These are phyloP conservation scores for Phaetusa simplex DNA, from an alignment of 2,113 vertebrate genomes.

Conservation along the genomic window DNA sequence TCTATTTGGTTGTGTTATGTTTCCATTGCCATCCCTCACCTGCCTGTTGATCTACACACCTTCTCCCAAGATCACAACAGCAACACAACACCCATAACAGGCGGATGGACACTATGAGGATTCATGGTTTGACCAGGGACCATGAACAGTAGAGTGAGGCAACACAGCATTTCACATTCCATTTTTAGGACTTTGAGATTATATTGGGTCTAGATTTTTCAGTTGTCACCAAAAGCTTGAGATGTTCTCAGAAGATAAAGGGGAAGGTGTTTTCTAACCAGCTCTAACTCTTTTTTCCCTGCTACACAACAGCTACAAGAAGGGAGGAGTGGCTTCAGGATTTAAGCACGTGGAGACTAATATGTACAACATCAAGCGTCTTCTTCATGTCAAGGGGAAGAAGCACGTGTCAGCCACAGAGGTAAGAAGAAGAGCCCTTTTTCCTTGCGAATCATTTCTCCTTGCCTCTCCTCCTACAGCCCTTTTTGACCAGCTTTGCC, in stretches of 20 bases:
- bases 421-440: conserved; percentile 62
- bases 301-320: conserved; percentile 83
- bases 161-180: background rate
- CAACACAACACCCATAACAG: background rate
- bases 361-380: conserved; percentile 83
- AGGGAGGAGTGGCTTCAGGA: conserved; percentile 87
- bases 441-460: background rate
- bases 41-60: background rate
- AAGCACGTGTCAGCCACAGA: conserved; percentile 85
- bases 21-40: background rate
- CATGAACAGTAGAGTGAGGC: background rate
- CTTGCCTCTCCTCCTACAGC: background rate
- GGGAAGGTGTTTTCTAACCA: background rate
- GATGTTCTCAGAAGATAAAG: background rate
- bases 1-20: background rate
- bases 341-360: conserved; percentile 90
- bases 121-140: background rate
- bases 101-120: background rate
- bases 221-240: background rate
- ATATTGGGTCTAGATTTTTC: background rate
- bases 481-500: background rate
- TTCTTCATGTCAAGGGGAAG: conserved; percentile 87
- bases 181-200: background rate
- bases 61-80: background rate
- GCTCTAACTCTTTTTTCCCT: background rate